A percentile compares a stretch with the other conserved stretches of the same genome.
Conservation (phyloP, 1,140 invertebrate species). For the Procambarus virginalis region DNA sequence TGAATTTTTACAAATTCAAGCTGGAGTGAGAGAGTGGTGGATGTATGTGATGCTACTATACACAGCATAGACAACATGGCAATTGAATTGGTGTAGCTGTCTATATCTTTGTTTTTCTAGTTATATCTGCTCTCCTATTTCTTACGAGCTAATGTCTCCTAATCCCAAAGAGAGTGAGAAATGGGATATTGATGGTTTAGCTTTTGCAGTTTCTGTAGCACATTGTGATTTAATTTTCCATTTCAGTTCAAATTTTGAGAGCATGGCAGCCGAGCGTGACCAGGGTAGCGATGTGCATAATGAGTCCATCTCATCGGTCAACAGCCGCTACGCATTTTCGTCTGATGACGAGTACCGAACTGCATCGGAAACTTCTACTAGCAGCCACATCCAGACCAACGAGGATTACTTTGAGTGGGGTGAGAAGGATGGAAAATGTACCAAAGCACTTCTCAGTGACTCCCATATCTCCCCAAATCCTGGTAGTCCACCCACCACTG, state of each 20-base stretch:
- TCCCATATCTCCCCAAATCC: background rate
- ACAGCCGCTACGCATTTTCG: slow-evolving; percentile 77
- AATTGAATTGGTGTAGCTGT: too few species aligned
- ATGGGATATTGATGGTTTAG: too few species aligned
- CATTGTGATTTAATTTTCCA: background rate
- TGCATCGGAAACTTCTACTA: slow-evolving; percentile 77
- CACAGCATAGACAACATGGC: too few species aligned
- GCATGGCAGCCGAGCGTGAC: slow-evolving; percentile 67
- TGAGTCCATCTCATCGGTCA: slow-evolving; percentile 43
- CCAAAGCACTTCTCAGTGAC: slow-evolving; percentile 15
- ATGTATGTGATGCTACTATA: too few species aligned
- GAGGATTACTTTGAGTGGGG: slow-evolving; percentile 70
- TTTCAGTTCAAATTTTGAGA: slow-evolving; percentile 62
- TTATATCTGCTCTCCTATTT: too few species aligned
- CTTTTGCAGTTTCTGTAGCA: too few species aligned
- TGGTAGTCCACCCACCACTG: slow-evolving; percentile 17
- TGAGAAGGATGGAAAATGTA: slow-evolving; percentile 42
- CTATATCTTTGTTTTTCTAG: too few species aligned
- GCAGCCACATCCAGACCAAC: slow-evolving; percentile 40
- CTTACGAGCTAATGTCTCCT: too few species aligned
- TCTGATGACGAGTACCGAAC: slow-evolving; percentile 87
- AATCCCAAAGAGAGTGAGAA: too few species aligned
- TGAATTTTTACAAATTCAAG: too few species aligned
- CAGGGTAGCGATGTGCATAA: slow-evolving; percentile 41
- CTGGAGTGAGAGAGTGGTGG: too few species aligned